Conservation (phyloP, 1,140 invertebrate genomes). For the Nasonia giraulti region DNA sequence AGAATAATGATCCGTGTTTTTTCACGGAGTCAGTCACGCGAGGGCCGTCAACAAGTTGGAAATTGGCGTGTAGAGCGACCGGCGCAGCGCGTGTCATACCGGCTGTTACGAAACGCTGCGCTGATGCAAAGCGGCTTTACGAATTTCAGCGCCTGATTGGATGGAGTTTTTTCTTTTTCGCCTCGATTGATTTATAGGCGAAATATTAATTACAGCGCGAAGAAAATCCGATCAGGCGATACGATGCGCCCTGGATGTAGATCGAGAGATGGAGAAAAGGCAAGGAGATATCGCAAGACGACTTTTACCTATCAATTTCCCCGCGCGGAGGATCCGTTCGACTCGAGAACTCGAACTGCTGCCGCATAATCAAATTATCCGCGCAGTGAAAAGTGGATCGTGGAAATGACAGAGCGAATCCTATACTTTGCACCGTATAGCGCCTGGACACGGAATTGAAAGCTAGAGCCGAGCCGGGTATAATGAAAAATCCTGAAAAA, state of each 20-base stretch:
- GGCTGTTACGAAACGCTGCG: background rate
- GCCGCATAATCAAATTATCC: background rate
- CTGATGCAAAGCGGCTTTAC: background rate
- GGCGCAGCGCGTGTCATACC: background rate
- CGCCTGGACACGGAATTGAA: background rate
- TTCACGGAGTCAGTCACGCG: conserved; percentile 57
- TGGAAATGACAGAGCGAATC: background rate
- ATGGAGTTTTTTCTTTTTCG: background rate
- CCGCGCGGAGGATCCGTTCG: too few species aligned
- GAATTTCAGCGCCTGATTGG: background rate
- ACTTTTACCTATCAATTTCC: background rate
- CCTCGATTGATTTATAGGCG: background rate
- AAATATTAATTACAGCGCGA: background rate
- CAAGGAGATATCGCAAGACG: background rate
- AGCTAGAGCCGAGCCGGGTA: too few species aligned
- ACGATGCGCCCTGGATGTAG: background rate
- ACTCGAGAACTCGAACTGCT: too few species aligned
- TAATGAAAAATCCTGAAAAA: background rate
- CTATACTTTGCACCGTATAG: background rate
- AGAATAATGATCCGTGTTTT: conserved; percentile 7
- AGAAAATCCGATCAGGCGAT: background rate
- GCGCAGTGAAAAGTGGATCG: background rate
- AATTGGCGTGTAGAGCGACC: conserved; percentile 54
- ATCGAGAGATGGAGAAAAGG: background rate
- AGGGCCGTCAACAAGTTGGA: conserved; percentile 63